Evolutionary conservation across 2,797 vertebrate genomes (phyloP), one percentile per base, ranked within the genome.

Genomic region (Gallinago nigripennis): DNA sequence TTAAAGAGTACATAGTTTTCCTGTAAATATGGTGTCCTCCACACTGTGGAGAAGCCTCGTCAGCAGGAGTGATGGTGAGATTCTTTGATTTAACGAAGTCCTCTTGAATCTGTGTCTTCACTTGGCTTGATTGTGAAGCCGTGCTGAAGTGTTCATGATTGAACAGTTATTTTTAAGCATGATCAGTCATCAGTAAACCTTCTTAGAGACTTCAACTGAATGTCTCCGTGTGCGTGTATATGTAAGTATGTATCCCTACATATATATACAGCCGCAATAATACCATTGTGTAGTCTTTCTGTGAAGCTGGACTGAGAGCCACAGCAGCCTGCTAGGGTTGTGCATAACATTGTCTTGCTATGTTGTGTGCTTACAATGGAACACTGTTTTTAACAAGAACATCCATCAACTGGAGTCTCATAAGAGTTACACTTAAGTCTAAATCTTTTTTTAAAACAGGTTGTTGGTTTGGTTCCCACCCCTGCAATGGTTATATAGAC

Each of bases 401-500:
- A 31, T 66, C 19, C 16, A 31, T 66, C 63, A 54, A 15, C 31
- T 63, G 21, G 19, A 79, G 8, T 23, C n/a, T 66, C 14, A 3
- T 35, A 37, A 81, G 28, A 80, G 31, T 37, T 50, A 30, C 30
- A 33, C 27, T 77, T 10, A 21, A 54, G 7, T 54, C 27, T 70
- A 28, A 51, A 60, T 77, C 87, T 82, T 70, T 25, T 25, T 71
- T 73, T 60, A 50, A 90, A 90, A 61, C 12, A 57, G 37, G 9
- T 63, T 81, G 11, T 75, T 64, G 5, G 6, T 60, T 80, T 53
- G 8, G 0, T 12, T 46, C 2, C 4, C 3, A 0, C 8, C 1
- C 1, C 1, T 7, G 2, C 7, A 33, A 28, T 0, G 0, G 6
- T 27, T 75, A 12, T 24, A 66, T 24, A 48, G 53, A 64, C 31